These are phyloP conservation scores for Neopelma chrysocephalum DNA, from an alignment of 2,797 vertebrate species.

Conservation along the genomic window DNA sequence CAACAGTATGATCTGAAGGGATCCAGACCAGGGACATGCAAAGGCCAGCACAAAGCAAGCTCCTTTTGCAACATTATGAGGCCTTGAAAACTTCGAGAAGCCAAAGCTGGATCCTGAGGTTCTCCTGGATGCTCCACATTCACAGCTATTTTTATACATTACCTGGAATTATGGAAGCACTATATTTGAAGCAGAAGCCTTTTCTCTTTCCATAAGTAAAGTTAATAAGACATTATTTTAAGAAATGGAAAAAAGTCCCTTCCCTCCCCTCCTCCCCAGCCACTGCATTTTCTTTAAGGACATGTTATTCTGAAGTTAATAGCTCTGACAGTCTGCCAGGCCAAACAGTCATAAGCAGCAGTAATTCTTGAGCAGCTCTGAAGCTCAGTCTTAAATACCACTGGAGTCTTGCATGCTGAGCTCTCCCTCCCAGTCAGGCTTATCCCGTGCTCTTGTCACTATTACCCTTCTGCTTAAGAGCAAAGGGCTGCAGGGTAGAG, in stretches of 20 bases:
- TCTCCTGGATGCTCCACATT: slow-evolving; percentile 27
- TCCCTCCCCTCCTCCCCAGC: not conserved
- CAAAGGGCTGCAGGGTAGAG: slow-evolving; percentile 21
- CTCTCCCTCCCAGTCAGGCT: not conserved
- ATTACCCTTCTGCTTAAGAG: not conserved
- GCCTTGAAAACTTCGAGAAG: not conserved
- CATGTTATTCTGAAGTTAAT: slow-evolving; percentile 76
- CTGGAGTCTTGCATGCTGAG: not conserved
- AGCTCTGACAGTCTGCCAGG: slow-evolving; percentile 74
- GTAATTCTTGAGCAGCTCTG: slow-evolving; percentile 72
- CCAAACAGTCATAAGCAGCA: slow-evolving; percentile 76
- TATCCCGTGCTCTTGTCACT: not conserved
- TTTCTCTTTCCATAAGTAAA: slow-evolving; percentile 71
- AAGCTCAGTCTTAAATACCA: slow-evolving; percentile 66
- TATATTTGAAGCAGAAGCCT: slow-evolving; percentile 38
- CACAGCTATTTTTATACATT: slow-evolving; percentile 47
- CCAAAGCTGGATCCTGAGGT: not conserved
- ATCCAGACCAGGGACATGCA: not conserved
- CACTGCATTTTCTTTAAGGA: slow-evolving; percentile 67
- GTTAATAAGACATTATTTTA: slow-evolving; percentile 71
- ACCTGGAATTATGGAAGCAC: slow-evolving; percentile 26
- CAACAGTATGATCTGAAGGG: not conserved
- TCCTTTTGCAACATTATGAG: not conserved
- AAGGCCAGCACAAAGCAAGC: not conserved
- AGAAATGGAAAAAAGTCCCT: not conserved